Conservation (phyloP, 2,888 invertebrate genomes). For the Xestia xanthographa region DNA sequence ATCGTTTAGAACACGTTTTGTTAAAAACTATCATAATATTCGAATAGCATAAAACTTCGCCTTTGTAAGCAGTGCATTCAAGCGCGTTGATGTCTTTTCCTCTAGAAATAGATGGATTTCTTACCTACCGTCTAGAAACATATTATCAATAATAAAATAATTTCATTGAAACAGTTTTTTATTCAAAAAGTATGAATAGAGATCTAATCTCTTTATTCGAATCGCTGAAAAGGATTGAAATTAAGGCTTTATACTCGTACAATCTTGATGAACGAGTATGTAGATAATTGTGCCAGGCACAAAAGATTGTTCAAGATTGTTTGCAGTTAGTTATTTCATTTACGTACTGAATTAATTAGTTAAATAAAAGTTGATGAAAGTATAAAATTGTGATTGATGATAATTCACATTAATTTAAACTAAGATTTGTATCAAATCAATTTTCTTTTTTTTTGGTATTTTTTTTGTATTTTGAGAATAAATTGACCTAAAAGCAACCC, state of each 20-base stretch:
- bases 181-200: conserved; percentile 16
- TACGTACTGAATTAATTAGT: conserved; percentile 23
- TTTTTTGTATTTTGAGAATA: not conserved
- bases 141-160: conserved; percentile 17
- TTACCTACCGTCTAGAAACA: not conserved
- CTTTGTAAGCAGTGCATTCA: not conserved
- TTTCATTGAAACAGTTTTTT: conserved; percentile 15
- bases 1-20: conserved; percentile 16
- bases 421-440: not conserved
- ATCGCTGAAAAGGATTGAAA: conserved; percentile 26
- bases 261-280: conserved; percentile 36
- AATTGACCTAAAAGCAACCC: not conserved
- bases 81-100: conserved; percentile 60
- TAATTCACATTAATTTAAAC: not conserved
- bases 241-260: conserved; percentile 19
- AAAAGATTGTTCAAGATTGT: conserved; percentile 13
- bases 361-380: not conserved
- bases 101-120: conserved; percentile 7
- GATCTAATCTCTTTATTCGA: conserved; percentile 15
- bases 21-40: conserved; percentile 25
- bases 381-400: not conserved
- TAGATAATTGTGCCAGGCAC: conserved; percentile 16
- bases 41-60: not conserved
- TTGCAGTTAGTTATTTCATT: conserved; percentile 28
- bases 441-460: not conserved